Evolutionary conservation across 2,797 vertebrate species (phyloP).

Genomic region (Prionace glauca): DNA sequence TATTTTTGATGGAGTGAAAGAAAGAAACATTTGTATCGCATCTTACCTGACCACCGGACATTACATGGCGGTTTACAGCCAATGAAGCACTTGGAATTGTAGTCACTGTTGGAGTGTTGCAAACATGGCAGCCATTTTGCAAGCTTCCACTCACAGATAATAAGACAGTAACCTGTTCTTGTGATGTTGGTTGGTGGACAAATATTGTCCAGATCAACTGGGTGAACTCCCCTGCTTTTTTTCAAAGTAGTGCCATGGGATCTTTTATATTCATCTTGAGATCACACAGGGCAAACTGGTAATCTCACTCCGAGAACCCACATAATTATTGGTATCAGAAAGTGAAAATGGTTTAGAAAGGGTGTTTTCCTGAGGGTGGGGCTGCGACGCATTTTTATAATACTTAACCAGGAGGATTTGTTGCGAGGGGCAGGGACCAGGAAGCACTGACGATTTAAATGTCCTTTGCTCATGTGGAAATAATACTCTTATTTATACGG

Average conservation of each 20-base stretch:
- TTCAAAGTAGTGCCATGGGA: background rate
- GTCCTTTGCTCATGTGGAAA: background rate
- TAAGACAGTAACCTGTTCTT: too few species aligned
- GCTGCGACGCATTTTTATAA: background rate
- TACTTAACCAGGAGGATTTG: background rate
- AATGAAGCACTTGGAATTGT: too few species aligned
- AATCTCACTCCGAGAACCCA: background rate
- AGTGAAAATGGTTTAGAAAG: background rate
- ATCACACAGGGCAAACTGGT: background rate
- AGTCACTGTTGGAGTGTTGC: background rate
- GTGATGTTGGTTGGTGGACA: too few species aligned
- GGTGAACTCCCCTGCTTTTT: background rate
- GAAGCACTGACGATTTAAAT: background rate
- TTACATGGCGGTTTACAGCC: too few species aligned
- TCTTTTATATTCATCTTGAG: background rate
- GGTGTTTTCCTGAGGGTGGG: background rate
- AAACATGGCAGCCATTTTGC: background rate
- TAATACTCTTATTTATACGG: background rate
- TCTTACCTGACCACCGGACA: background rate
- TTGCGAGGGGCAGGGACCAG: background rate
- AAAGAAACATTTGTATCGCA: background rate
- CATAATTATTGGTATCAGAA: background rate
- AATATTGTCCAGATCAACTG: background rate
- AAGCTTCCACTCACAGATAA: too few species aligned
- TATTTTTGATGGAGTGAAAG: background rate